Evolutionary conservation across 2,113 vertebrate genomes (phyloP), one percentile per base, ranked within the genome.

Genomic region (Nibea coibor): DNA sequence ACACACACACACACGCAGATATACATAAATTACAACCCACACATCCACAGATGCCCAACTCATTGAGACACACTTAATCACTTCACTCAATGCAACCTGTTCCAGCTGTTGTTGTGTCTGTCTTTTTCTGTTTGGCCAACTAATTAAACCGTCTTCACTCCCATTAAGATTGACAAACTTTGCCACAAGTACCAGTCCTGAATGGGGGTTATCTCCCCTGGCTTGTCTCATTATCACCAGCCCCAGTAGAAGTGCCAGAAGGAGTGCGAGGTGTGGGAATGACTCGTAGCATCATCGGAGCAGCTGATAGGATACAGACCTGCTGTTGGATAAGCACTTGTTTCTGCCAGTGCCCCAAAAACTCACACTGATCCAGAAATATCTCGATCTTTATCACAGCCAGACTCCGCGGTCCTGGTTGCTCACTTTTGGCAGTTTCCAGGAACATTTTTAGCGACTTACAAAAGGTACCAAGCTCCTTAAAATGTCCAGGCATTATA

Each of bases 191-290:
- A 75, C 82, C 61, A 82, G 62, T 42, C 35, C 39, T 54, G 9
- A 20, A 19, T 45, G n/a, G 9, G 35, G 45, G 26, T 39, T 19
- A 59, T 83, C 67, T 81, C 58, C 19, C 75, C 75, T 73, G 83
- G 78, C 57, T 75, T 77, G 35, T 81, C 67, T 92, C 70, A 45
- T 75, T 72, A 78, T 86, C 89, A 83, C 22, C 74, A 39, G 71
- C 50, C 64, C 26, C 56, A n/a, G 86, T 70, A 39, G 72, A 84
- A 39, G 87, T 65, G 67, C 31, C 78, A 80, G 63, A 35, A 26
- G 61, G 63, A 56, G 58, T 67, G 2, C 11, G 73, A 85, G 85
- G 83, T 82, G 78, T 69, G 76, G 75, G 83, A 65, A 43, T 51
- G 75, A 47, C 51, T 3, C 51, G 59, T 26, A 31, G 54, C 24